phyloP scores from a whole-genome alignment of 2,113 vertebrate species.

The Calidris pugnax region DNA sequence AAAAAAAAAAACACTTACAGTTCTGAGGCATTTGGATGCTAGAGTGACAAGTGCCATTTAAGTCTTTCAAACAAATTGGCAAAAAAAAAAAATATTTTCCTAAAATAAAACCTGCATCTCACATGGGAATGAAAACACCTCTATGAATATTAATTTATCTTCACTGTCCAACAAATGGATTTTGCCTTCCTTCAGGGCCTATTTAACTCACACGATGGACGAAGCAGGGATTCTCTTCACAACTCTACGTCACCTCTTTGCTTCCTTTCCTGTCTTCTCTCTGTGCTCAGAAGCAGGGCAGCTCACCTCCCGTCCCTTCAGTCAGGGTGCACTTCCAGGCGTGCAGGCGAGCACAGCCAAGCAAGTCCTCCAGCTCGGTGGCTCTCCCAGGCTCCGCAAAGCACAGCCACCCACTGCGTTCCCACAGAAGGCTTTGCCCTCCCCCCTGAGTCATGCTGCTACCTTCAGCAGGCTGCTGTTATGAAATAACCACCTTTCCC shows the following conservation, averaged over 20 bases:
- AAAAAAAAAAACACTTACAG: background rate
- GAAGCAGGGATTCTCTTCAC: background rate
- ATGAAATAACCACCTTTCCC: background rate
- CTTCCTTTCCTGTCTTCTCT: background rate
- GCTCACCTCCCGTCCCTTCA: background rate
- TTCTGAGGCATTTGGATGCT: background rate
- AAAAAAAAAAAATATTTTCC: background rate
- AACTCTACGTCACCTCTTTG: rapidly evolving
- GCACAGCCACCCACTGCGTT: constrained; percentile 18
- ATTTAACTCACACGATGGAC: background rate
- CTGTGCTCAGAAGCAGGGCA: background rate
- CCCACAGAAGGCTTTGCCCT: background rate
- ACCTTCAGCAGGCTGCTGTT: background rate
- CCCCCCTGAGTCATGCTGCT: constrained; percentile 19
- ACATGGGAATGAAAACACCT: background rate
- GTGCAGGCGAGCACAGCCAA: background rate
- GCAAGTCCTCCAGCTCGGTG: rapidly evolving
- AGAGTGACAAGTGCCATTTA: background rate
- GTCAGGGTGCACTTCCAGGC: background rate
- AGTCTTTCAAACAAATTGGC: background rate
- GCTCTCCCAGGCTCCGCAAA: background rate
- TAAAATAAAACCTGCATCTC: background rate
- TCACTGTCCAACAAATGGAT: background rate
- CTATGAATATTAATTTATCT: background rate
- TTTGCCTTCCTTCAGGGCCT: background rate